Evolutionary conservation across 2,113 vertebrate species (phyloP).

Genomic region (Mesitornis unicolor): DNA sequence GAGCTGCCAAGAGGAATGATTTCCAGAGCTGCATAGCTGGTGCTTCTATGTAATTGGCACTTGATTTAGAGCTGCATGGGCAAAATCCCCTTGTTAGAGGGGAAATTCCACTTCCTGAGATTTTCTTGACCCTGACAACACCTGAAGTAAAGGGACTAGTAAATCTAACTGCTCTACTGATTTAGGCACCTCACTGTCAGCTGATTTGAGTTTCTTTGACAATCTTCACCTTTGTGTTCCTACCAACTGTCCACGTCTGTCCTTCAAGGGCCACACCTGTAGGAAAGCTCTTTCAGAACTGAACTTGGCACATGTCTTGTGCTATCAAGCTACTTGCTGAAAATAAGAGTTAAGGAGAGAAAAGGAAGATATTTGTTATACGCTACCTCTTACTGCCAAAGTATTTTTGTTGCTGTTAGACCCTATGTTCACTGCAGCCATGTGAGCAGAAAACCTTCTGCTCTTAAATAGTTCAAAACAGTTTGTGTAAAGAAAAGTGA

Average conservation of each 20-base stretch:
- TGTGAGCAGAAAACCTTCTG: neutral
- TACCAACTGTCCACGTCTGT: neutral
- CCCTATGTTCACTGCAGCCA: fast-evolving
- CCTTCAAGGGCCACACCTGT: neutral
- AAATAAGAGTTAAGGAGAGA: neutral
- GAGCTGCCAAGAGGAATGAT: neutral
- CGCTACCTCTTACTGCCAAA: neutral
- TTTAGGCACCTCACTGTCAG: neutral
- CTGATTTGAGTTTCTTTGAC: neutral
- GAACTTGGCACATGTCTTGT: neutral
- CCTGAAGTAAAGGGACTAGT: neutral
- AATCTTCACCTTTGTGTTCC: neutral
- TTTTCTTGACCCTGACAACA: neutral
- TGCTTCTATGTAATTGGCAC: neutral
- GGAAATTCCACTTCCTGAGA: neutral
- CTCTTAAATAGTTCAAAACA: neutral
- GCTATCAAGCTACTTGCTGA: neutral
- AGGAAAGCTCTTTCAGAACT: neutral
- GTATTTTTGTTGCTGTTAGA: neutral
- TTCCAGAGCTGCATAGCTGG: neutral
- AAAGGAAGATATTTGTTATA: neutral
- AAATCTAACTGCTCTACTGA: neutral
- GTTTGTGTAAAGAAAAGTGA: neutral
- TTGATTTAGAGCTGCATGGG: neutral
- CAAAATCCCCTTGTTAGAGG: neutral